Base-by-base conservation (phyloP, 2,888 invertebrate species). In the Tuberolachnus salignus region DNA sequence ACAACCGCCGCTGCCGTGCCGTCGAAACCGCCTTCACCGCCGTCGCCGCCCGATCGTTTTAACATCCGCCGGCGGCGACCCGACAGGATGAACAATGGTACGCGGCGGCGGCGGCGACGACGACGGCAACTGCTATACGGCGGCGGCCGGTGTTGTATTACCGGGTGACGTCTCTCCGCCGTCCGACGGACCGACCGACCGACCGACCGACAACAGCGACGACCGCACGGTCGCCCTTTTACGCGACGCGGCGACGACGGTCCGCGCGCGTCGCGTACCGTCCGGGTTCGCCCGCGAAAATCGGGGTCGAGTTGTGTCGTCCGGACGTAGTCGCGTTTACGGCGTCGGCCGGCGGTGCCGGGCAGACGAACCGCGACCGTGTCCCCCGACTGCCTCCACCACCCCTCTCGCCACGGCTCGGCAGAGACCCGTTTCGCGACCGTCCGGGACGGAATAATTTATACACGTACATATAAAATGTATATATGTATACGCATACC, bases 11-110 rank as follows among this genome's bases (percentile, higher is more conserved):
- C 19, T 34, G 11, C 67, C n/a, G 3, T n/a, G 14, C 19, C 53
- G 11, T 51, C n/a, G 3, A 3, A n/a, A 44, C 64, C 64, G 46
- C 44, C 69, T 6, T 49, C 16, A 8, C 34, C 19, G 34, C 53
- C 26, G 1, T 14, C 53, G 10, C 55, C 55, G 55, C 4, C 61
- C 73, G 61, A 61, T 72, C 61, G 73, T 63, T 63, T 63, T 73
- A 73, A 73, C 73, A 73, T 73, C 73, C 73, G 73, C 73, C 73
- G 51, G 73, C 73, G 73, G 59, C 73, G 73, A 63, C 46, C 73
- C 49, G 73, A 73, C 73, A 63, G 61, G 61, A 73, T 49, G 63
- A 73, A 73, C 61, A 73, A 73, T 63, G 73, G 72, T 59, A 49
- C 49, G 59, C 46, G 72, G 72, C 72, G 23, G 13, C 69, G 44